Conservation (phyloP, 2,797 vertebrate genomes). For the Pangasius mekongensis region DNA sequence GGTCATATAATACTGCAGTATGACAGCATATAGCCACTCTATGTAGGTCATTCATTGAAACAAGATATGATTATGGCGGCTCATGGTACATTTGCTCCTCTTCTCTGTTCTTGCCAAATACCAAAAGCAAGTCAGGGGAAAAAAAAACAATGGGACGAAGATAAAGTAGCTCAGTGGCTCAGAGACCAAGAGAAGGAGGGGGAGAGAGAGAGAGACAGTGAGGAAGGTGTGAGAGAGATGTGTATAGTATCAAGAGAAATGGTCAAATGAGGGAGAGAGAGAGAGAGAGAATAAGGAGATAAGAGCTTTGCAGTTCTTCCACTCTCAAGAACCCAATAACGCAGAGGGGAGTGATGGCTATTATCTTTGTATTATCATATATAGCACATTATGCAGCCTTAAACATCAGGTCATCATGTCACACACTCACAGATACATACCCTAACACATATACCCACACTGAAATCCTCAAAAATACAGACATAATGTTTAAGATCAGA, state of each 20-base stretch:
- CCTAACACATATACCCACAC: not conserved
- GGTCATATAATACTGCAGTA: conserved; percentile 71
- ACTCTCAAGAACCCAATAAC: conserved; percentile 14
- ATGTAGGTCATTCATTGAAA: conserved; percentile 71
- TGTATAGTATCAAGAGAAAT: not conserved
- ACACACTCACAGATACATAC: conserved; percentile 1
- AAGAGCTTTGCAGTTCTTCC: not conserved
- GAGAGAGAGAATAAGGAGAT: not conserved
- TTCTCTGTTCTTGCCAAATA: not conserved
- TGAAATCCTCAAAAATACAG: not conserved
- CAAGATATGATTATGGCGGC: conserved; percentile 61
- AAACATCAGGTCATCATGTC: conserved; percentile 9
- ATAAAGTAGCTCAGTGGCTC: conserved; percentile 49
- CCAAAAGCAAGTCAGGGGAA: not conserved
- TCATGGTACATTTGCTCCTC: conserved; percentile 65
- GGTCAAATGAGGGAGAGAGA: not conserved
- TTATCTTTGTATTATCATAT: conserved; percentile 36
- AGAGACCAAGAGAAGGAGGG: conserved; percentile 24
- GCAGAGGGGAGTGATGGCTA: not conserved
- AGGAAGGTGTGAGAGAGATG: not conserved
- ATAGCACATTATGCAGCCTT: conserved; percentile 23
- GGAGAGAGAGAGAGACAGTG: not conserved
- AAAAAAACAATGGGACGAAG: not conserved
- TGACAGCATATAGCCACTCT: conserved; percentile 63
- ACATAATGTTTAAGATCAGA: not conserved